Base-by-base conservation (phyloP, 2,797 vertebrate genomes). In the Chrosomus eos region DNA sequence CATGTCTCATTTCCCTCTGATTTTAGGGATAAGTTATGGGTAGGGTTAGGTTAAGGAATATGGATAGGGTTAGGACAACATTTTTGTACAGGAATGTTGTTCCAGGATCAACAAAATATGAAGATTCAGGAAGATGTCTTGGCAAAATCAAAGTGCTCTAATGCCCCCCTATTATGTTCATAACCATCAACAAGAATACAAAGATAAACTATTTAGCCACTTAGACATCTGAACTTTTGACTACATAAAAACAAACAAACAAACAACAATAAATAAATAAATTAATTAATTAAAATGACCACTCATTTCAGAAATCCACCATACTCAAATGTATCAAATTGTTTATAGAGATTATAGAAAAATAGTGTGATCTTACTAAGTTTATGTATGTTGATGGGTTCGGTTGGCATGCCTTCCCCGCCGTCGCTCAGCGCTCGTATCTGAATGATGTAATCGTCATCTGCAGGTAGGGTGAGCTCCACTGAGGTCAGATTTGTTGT, bases 331-430 rank as follows among this genome's bases (percentile, higher is more conserved):
- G n/a, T 26, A 26, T n/a, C 10, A 9, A n/a, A 58, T 7, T 16
- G 1, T n/a, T n/a, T n/a, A n/a, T n/a, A 7, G 60, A 55, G 26
- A 26, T 58, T 26, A 3, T 1, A 7, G 2, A 64, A 16, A 67
- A 51, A 67, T 3, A 36, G 4, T 3, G 0, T 48, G 43, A 26
- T 91, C 97, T 91, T 95, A 99, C 97, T 96, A 26, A 97, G 93
- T 28, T 96, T 95, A 88, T 98, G 97, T 77, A 99, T 96, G 87
- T 94, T 94, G 92, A 99, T 96, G 91, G 97, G 96, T 7, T 97
- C 95, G 0, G 97, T 98, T 70, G 96, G 94, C 0, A 95, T 93
- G 51, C 97, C 98, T 3, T 97, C 96, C 3, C 98, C 98, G 0
- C 98, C 97, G 14, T 96, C 97, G 0, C 95, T 97, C 40, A 96